phyloP scores from a whole-genome alignment of 2,888 invertebrate genomes.

The Orthosia gothica region DNA sequence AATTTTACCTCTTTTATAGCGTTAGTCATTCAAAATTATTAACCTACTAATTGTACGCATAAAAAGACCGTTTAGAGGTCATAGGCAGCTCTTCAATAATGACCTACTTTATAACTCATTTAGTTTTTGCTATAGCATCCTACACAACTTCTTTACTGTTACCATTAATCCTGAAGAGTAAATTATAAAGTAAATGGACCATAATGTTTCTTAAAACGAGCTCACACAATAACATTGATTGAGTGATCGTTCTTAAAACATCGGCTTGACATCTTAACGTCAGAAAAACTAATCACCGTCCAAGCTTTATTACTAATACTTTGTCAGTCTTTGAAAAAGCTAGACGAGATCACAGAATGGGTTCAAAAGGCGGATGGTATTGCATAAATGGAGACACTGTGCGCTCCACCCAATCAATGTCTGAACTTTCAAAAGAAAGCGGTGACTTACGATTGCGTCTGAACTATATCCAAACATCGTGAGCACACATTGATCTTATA shows the following conservation, averaged over 20 bases:
- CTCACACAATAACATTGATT: slow-evolving; percentile 46
- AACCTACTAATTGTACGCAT: slow-evolving; percentile 9
- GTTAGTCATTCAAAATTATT: not conserved
- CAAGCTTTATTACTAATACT: slow-evolving; percentile 47
- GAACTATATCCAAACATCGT: slow-evolving; percentile 48
- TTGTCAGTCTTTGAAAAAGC: slow-evolving; percentile 54
- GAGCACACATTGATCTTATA: slow-evolving; percentile 31
- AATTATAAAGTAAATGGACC: slow-evolving; percentile 33
- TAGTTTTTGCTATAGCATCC: slow-evolving; percentile 27
- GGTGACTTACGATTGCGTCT: slow-evolving; percentile 34
- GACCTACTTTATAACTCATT: slow-evolving; percentile 47
- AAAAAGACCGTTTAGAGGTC: slow-evolving; percentile 15
- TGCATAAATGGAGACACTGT: slow-evolving; percentile 59
- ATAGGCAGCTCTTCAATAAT: slow-evolving; percentile 9
- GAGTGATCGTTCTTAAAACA: slow-evolving; percentile 47
- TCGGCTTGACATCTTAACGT: slow-evolving; percentile 51
- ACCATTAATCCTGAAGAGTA: slow-evolving; percentile 40
- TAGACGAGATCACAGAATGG: slow-evolving; percentile 66
- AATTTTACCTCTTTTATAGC: not conserved
- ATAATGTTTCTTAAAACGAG: slow-evolving; percentile 29
- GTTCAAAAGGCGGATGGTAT: slow-evolving; percentile 56
- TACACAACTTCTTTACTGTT: slow-evolving; percentile 27
- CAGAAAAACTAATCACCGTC: slow-evolving; percentile 62
- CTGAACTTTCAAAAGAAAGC: slow-evolving; percentile 62
- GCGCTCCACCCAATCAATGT: slow-evolving; percentile 69